phyloP scores from a whole-genome alignment of 2,113 vertebrate genomes.

The Zosterops hypoxanthus region DNA sequence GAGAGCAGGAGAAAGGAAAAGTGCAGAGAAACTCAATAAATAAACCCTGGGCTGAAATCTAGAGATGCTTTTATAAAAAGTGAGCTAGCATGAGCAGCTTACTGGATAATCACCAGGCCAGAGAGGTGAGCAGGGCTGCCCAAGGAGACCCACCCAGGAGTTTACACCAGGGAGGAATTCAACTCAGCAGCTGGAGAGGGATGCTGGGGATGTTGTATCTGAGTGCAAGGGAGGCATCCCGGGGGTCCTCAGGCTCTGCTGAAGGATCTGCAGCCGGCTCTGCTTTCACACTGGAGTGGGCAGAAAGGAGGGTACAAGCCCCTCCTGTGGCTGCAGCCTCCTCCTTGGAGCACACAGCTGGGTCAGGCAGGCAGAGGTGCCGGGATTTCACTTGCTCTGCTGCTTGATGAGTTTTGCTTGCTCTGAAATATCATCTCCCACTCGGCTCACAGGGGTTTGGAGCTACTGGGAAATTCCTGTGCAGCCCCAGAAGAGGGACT shows the following conservation, averaged over 20 bases:
- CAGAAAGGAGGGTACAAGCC: not conserved
- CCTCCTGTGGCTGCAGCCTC: accelerated
- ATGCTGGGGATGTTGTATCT: not conserved
- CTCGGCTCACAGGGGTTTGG: accelerated
- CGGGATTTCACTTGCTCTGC: accelerated
- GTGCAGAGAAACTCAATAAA: conserved; percentile 4
- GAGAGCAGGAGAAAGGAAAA: conserved; percentile 19
- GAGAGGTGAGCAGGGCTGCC: not conserved
- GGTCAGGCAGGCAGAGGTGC: not conserved
- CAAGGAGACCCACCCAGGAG: accelerated
- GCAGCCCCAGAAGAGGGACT: not conserved
- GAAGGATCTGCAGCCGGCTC: not conserved
- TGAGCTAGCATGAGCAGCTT: not conserved
- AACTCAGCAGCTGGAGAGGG: not conserved
- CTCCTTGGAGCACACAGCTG: accelerated
- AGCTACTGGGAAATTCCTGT: not conserved
- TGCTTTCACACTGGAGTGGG: accelerated
- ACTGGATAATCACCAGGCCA: not conserved
- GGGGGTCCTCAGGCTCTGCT: accelerated
- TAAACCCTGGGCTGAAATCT: not conserved
- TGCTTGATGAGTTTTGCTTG: not conserved
- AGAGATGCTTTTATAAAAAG: not conserved
- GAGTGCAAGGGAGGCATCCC: not conserved
- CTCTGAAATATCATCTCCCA: not conserved
- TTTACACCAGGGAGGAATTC: not conserved